phyloP scores from a whole-genome alignment of 2,888 invertebrate genomes.

The Synanthedon andrenaeformis region DNA sequence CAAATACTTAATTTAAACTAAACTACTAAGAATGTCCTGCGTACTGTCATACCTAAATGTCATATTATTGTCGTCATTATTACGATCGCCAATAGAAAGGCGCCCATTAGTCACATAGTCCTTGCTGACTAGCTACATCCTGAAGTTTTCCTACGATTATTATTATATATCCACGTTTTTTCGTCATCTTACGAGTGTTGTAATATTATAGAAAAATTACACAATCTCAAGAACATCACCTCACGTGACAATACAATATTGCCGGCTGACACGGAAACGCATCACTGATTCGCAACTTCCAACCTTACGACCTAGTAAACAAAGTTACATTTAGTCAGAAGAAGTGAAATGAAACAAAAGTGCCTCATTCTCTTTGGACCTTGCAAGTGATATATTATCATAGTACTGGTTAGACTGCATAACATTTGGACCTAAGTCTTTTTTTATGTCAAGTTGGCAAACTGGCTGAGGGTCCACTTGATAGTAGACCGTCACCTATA shows the following conservation, averaged over 20 bases:
- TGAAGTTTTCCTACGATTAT: neutral
- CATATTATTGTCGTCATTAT: no score
- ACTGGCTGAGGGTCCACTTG: no score
- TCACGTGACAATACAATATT: neutral
- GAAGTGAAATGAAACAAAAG: neutral
- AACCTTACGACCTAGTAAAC: neutral
- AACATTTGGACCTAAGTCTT: neutral
- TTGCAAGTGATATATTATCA: constrained; percentile 1
- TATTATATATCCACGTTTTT: neutral
- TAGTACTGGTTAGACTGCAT: neutral
- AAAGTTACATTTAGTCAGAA: neutral
- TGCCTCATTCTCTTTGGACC: neutral
- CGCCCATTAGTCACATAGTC: no score
- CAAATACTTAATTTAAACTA: no score
- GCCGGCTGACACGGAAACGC: neutral
- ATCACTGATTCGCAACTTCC: neutral
- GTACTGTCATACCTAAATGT: no score
- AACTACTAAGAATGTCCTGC: no score
- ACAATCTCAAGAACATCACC: neutral
- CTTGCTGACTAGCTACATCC: no score
- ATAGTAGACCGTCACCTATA: no score
- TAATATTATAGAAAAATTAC: neutral
- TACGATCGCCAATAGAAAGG: no score
- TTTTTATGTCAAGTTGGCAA: no score
- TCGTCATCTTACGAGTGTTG: neutral